Evolutionary conservation across 2,888 invertebrate species (phyloP).

Genomic region (Corbicula japonica): DNA sequence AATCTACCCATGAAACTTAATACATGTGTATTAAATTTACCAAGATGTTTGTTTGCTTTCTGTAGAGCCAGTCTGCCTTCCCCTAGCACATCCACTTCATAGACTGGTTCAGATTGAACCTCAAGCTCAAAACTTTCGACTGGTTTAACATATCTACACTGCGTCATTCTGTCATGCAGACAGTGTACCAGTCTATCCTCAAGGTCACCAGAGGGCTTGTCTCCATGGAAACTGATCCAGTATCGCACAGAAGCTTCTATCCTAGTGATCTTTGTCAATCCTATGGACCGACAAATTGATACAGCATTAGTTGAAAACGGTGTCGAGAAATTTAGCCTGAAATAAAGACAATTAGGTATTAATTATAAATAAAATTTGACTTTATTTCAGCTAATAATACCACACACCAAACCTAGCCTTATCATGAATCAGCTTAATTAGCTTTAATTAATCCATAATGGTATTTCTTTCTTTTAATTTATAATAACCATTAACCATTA

Average conservation of each 20-base stretch:
- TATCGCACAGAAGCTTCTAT: conserved; percentile 91
- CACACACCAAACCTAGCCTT: too few species aligned
- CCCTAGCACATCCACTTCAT: conserved; percentile 93
- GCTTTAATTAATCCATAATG: too few species aligned
- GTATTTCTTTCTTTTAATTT: too few species aligned
- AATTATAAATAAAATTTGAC: too few species aligned
- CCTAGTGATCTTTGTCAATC: conserved; percentile 91
- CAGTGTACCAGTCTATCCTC: conserved; percentile 77
- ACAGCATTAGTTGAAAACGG: conserved; percentile 98
- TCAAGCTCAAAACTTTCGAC: conserved; percentile 89
- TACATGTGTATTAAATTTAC: too few species aligned
- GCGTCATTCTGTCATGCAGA: conserved; percentile 96
- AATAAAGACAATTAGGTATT: conserved; percentile 2
- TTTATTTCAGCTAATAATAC: too few species aligned
- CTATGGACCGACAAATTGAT: conserved; percentile 95
- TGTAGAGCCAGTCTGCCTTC: conserved; percentile 93
- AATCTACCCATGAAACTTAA: too few species aligned
- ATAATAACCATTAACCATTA: too few species aligned
- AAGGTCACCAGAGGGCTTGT: conserved; percentile 54
- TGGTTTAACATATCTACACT: conserved; percentile 93
- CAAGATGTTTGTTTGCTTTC: conserved; percentile 89
- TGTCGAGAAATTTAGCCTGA: conserved; percentile 92
- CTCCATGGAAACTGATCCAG: conserved; percentile 85
- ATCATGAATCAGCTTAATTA: too few species aligned
- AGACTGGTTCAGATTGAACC: conserved; percentile 90